Percentiles rank a stretch among this genome's conserved stretches.
Evolutionary conservation across 2,113 vertebrate species (phyloP).

Genomic region (Serinus canaria): DNA sequence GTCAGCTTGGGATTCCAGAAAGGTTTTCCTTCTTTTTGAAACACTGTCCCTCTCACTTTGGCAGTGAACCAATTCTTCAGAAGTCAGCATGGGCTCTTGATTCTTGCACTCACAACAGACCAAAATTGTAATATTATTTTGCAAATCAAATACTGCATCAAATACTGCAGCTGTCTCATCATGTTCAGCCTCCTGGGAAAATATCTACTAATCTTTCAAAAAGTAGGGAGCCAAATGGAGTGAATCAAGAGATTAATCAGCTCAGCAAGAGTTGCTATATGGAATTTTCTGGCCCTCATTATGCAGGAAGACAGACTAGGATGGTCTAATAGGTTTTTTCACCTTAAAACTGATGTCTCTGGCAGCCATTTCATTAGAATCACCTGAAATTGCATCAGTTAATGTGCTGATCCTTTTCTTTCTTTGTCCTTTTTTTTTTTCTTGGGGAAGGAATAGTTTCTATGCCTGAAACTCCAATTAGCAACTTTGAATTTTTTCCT

Average conservation of each 20-base stretch:
- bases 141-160: neutral
- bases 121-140: neutral
- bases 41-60: neutral
- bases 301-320: neutral
- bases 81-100: neutral
- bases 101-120: neutral
- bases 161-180: neutral
- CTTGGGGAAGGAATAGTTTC: neutral
- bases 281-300: neutral
- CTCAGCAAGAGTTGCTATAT: neutral
- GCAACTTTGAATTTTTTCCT: neutral
- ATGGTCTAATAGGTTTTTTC: neutral
- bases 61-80: neutral
- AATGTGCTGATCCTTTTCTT: neutral
- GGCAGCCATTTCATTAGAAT: neutral
- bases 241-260: neutral
- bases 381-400: neutral
- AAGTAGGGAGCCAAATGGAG: neutral
- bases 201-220: neutral
- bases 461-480: neutral
- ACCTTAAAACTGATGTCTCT: neutral
- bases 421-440: neutral
- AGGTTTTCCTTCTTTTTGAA: conserved; percentile 12
- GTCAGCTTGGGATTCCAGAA: neutral
- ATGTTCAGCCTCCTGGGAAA: neutral